Conservation (phyloP, 1,140 invertebrate species). For the Adoxophyes honmai region DNA sequence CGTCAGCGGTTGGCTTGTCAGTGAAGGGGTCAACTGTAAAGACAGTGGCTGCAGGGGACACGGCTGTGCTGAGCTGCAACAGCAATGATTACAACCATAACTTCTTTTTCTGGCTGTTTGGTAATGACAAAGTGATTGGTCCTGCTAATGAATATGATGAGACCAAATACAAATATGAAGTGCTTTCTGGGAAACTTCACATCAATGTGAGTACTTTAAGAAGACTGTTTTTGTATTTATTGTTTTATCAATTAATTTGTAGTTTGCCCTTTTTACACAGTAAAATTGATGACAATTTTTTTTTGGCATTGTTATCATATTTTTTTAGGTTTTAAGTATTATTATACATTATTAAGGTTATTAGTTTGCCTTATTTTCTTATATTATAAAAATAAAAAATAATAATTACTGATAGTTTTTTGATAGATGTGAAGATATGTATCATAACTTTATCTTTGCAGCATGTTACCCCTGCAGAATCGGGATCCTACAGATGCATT, state of each 20-base stretch:
- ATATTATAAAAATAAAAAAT: too few relatives aligned
- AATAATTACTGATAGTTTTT: too few relatives aligned
- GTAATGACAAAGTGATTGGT: slow-evolving; percentile 78
- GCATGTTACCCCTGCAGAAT: slow-evolving; percentile 79
- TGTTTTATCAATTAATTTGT: too few relatives aligned
- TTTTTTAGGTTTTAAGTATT: too few relatives aligned
- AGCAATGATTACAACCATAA: slow-evolving; percentile 82
- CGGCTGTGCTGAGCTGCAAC: slow-evolving; percentile 79
- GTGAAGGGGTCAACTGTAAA: slow-evolving; percentile 57
- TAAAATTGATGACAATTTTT: too few relatives aligned
- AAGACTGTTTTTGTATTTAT: neutral
- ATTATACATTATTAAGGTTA: too few relatives aligned
- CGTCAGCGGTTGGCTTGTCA: slow-evolving; percentile 29
- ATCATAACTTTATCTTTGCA: slow-evolving; percentile 28
- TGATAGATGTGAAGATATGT: too few relatives aligned
- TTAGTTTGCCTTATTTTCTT: too few relatives aligned
- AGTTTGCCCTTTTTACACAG: too few relatives aligned
- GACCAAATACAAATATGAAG: slow-evolving; percentile 84
- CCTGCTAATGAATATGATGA: slow-evolving; percentile 80
- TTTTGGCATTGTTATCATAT: too few relatives aligned
- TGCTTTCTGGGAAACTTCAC: slow-evolving; percentile 80
- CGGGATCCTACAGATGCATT: slow-evolving; percentile 81
- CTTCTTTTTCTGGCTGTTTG: slow-evolving; percentile 83
- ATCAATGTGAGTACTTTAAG: slow-evolving; percentile 78
- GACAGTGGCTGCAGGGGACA: slow-evolving; percentile 78